Conservation (phyloP, 2,888 invertebrate species). For the Automeris io region DNA sequence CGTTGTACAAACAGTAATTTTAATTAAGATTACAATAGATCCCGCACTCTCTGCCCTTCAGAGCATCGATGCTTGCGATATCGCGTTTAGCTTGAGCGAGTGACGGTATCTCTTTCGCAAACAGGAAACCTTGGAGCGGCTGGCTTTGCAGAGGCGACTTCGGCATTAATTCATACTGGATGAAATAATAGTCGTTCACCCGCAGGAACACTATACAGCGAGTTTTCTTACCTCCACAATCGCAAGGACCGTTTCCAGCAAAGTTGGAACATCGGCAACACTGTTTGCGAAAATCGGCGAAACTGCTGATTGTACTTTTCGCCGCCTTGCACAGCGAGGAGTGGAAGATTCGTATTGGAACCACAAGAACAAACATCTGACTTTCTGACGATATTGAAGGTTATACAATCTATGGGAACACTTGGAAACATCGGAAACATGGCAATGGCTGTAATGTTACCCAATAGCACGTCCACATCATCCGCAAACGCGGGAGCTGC, state of each 20-base stretch:
- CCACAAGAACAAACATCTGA: neutral
- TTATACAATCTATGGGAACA: neutral
- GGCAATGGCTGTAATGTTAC: constrained; percentile 4
- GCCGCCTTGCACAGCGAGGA: neutral
- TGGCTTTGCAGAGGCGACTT: neutral
- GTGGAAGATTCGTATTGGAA: neutral
- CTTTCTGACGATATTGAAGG: neutral
- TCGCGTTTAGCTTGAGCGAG: neutral
- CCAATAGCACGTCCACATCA: constrained; percentile 9
- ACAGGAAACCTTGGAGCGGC: neutral
- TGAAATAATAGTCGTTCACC: neutral
- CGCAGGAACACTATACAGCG: neutral
- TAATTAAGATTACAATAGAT: constrained; percentile 25
- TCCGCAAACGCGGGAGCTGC: neutral
- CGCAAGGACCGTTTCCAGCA: neutral
- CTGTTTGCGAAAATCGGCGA: neutral
- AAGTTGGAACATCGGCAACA: neutral
- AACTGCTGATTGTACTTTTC: neutral
- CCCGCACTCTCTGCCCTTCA: neutral
- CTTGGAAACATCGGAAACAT: neutral
- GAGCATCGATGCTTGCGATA: neutral
- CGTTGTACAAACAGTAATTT: too few relatives aligned
- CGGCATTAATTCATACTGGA: neutral
- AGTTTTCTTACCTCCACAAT: neutral
- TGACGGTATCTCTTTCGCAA: neutral